Conservation (phyloP, 1,140 invertebrate genomes). For the Aphidius ervi region DNA sequence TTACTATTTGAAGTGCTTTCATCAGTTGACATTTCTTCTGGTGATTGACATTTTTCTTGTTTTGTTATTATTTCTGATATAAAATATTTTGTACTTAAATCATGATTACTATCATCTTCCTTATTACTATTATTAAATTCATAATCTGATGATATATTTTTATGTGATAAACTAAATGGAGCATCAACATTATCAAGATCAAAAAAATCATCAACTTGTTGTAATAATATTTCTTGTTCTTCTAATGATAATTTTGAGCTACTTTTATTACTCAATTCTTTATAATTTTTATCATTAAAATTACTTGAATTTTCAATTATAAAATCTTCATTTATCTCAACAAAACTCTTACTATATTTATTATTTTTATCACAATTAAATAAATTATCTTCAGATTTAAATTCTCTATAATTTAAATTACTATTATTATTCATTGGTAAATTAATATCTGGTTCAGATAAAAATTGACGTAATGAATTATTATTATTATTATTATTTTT, state of each 20-base stretch:
- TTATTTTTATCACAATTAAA: constrained; percentile 32
- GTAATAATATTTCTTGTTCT: constrained; percentile 56
- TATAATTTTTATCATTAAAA: neutral
- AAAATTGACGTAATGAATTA: constrained; percentile 33
- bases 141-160: constrained; percentile 11
- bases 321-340: constrained; percentile 37
- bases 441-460: constrained; percentile 46
- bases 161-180: constrained; percentile 38
- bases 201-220: constrained; percentile 58
- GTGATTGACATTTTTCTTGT: neutral
- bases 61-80: neutral
- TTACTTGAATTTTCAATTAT: neutral
- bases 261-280: constrained; percentile 22
- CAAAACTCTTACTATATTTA: constrained; percentile 42
- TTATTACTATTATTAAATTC: neutral
- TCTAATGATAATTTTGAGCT: constrained; percentile 48
- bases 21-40: neutral
- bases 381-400: constrained; percentile 39
- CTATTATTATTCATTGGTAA: constrained; percentile 29
- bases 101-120: neutral
- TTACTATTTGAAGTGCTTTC: neutral
- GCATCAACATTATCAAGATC: constrained; percentile 50
- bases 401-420: constrained; percentile 19
- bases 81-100: no score
- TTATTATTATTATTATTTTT: constrained; percentile 37